Evolutionary conservation across 2,113 vertebrate genomes (phyloP).

Genomic region (Blennius ocellaris): DNA sequence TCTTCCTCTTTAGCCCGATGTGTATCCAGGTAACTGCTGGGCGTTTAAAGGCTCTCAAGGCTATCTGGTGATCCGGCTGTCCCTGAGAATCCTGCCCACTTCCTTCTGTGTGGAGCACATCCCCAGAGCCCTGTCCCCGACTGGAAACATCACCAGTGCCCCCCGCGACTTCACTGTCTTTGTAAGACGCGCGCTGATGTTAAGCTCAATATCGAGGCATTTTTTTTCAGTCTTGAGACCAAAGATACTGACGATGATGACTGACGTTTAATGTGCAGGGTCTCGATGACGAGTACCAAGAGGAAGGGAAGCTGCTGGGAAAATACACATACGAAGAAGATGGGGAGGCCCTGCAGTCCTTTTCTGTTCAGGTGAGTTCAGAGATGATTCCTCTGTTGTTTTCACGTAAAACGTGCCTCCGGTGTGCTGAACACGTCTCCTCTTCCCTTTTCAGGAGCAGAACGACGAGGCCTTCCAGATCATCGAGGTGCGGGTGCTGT

Average conservation of each 20-base stretch:
- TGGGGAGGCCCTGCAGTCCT: constrained; percentile 91
- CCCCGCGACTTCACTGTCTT: constrained; percentile 90
- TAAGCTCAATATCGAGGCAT: background rate
- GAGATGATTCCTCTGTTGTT: background rate
- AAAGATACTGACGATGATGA: too few relatives aligned
- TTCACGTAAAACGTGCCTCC: background rate
- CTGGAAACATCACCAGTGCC: constrained; percentile 92
- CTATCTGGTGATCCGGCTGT: constrained; percentile 91
- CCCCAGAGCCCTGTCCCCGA: constrained; percentile 91
- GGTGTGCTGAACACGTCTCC: background rate
- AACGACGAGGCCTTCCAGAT: constrained; percentile 88
- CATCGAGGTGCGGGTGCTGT: constrained; percentile 91
- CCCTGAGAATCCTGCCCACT: constrained; percentile 87
- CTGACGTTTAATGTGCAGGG: constrained; percentile 79
- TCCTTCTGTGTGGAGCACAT: constrained; percentile 94
- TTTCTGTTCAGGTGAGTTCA: constrained; percentile 84
- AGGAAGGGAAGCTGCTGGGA: constrained; percentile 89
- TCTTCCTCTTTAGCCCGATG: constrained; percentile 86
- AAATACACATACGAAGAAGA: constrained; percentile 88
- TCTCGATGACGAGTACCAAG: constrained; percentile 92
- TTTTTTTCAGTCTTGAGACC: too few relatives aligned
- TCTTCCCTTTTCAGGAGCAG: constrained; percentile 78
- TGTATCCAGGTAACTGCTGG: constrained; percentile 98
- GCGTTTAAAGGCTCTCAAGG: constrained; percentile 95
- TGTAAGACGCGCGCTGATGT: constrained; percentile 79